Percentiles rank a stretch among this genome's conserved stretches.
These are phyloP conservation scores for Ceratina australensis DNA, from an alignment of 1,140 invertebrate species.

Conservation along the genomic window DNA sequence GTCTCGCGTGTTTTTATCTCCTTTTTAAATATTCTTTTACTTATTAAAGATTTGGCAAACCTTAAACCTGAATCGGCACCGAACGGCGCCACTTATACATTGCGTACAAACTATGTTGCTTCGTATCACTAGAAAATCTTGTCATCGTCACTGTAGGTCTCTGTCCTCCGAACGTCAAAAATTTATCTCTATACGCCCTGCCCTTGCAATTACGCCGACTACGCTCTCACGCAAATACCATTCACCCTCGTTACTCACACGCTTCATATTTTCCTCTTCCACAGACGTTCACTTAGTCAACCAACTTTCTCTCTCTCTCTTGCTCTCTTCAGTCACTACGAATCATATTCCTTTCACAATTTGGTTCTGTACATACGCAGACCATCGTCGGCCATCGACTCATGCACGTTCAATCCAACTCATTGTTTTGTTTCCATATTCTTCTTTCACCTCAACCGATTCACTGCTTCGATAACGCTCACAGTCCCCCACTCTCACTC, in stretches of 20 bases:
- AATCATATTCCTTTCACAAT: not conserved
- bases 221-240: not conserved
- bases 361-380: not conserved
- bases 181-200: conserved; percentile 38
- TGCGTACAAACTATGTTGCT: conserved; percentile 56
- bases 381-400: not conserved
- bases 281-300: conserved; percentile 16
- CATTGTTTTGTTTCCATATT: not conserved
- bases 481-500: conserved; percentile 12
- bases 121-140: conserved; percentile 53
- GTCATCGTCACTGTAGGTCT: conserved; percentile 24
- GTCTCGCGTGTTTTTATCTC: conserved; percentile 44
- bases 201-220: conserved; percentile 7
- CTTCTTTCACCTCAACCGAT: not conserved
- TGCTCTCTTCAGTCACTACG: not conserved
- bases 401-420: not conserved
- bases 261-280: not conserved
- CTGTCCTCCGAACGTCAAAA: conserved; percentile 41
- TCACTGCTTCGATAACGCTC: conserved; percentile 23
- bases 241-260: not conserved
- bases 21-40: conserved; percentile 18
- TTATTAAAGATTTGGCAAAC: conserved; percentile 70
- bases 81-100: conserved; percentile 39
- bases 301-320: not conserved
- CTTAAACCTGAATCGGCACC: conserved; percentile 60